phyloP scores from a whole-genome alignment of 2,113 vertebrate genomes.

The Laticauda laticaudata region DNA sequence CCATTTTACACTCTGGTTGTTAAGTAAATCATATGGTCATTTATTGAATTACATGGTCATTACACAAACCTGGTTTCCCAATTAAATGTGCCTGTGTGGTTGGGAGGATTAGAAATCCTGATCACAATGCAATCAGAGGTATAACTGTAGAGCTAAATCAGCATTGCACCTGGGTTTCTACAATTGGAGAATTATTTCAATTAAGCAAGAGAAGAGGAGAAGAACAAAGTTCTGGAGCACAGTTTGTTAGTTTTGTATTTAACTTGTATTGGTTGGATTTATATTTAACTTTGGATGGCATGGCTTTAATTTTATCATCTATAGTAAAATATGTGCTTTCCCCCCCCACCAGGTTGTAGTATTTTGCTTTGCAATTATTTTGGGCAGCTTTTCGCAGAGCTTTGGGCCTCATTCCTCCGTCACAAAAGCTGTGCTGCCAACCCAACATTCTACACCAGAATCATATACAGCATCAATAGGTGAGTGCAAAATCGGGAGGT shows the following conservation, averaged over 20 bases:
- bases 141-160: not conserved
- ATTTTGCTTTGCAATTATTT: constrained; percentile 89
- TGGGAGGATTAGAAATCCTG: not conserved
- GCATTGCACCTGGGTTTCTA: not conserved
- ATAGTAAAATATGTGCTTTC: not conserved
- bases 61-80: not conserved
- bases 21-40: not conserved
- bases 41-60: not conserved
- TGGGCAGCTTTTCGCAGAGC: constrained; percentile 89
- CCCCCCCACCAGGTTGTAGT: constrained; percentile 79
- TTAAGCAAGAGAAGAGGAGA: not conserved
- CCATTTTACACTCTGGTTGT: not conserved
- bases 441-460: constrained; percentile 77
- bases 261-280: not conserved
- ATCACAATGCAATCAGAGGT: not conserved
- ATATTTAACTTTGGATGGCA: not conserved
- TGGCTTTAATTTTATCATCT: not conserved
- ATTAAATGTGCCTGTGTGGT: not conserved
- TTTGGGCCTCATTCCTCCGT: constrained; percentile 80
- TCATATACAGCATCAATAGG: constrained; percentile 85
- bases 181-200: not conserved
- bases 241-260: not conserved
- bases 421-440: constrained; percentile 80
- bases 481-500: constrained; percentile 63
- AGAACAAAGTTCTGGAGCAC: not conserved